These are phyloP conservation scores for Cuniculus paca DNA, from an alignment of 2,797 vertebrate genomes.

Conservation along the genomic window DNA sequence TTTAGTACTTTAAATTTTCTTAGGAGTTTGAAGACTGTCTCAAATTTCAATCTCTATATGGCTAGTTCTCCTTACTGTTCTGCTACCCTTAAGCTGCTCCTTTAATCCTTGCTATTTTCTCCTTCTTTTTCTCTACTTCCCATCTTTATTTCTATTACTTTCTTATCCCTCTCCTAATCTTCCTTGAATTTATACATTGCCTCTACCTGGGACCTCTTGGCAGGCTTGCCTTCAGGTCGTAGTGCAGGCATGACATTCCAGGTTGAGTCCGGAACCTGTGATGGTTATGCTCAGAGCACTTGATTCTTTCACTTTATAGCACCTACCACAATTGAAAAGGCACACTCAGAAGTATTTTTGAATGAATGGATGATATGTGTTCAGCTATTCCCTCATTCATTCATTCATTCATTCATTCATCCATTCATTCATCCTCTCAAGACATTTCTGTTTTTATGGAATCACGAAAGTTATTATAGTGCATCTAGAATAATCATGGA, in stretches of 20 bases:
- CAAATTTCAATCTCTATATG: background rate
- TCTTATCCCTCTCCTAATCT: background rate
- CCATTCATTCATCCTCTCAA: background rate
- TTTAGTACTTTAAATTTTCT: conserved; percentile 17
- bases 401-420: background rate
- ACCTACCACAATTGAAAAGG: background rate
- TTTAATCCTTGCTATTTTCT: background rate
- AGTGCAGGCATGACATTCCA: background rate
- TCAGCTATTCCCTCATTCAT: background rate
- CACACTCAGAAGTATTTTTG: background rate
- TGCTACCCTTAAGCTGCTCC: background rate
- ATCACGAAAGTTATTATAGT: conserved; percentile 26
- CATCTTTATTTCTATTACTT: background rate
- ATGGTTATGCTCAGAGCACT: background rate
- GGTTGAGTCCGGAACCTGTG: background rate
- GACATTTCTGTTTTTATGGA: background rate
- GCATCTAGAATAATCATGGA: background rate
- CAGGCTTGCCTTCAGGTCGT: background rate
- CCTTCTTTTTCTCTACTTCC: background rate
- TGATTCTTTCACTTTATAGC: background rate
- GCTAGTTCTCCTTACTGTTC: background rate
- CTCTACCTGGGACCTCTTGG: background rate
- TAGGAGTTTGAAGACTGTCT: background rate
- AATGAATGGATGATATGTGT: background rate
- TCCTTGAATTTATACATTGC: background rate